These are phyloP conservation scores for Ivindomyrus marchei DNA, from an alignment of 2,113 vertebrate genomes.

Conservation along the genomic window DNA sequence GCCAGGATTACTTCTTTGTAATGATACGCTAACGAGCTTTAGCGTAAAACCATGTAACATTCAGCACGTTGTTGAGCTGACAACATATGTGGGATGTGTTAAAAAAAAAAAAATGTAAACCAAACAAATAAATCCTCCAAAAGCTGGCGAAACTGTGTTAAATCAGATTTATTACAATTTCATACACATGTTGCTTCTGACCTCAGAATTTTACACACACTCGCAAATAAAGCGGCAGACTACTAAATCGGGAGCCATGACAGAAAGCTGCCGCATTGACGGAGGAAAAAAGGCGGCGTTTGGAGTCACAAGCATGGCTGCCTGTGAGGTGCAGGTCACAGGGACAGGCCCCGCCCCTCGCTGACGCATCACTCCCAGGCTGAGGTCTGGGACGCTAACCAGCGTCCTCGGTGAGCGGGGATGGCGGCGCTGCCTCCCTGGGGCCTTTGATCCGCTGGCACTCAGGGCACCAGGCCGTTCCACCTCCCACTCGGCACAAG, in stretches of 20 bases:
- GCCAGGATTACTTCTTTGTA: background rate
- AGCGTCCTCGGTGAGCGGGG: background rate
- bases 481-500: background rate
- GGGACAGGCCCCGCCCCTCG: background rate
- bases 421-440: background rate
- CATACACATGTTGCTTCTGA: slow-evolving; percentile 69
- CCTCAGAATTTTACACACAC: slow-evolving; percentile 60
- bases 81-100: background rate
- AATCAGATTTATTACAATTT: slow-evolving; percentile 80
- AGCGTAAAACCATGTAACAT: background rate
- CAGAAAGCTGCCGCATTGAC: background rate
- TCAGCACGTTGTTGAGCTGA: background rate
- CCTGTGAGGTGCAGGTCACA: background rate
- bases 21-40: background rate
- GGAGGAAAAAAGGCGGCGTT: background rate
- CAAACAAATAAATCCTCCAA: background rate
- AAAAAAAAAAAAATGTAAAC: background rate
- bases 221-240: slow-evolving; percentile 45
- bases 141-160: slow-evolving; percentile 49
- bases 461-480: too few relatives aligned
- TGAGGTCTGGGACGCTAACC: background rate
- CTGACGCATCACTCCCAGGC: background rate
- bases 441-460: background rate
- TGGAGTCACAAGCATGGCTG: background rate
- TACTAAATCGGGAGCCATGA: slow-evolving; percentile 12